Conservation (phyloP, 2,797 vertebrate species). For the Nannoperca australis region DNA sequence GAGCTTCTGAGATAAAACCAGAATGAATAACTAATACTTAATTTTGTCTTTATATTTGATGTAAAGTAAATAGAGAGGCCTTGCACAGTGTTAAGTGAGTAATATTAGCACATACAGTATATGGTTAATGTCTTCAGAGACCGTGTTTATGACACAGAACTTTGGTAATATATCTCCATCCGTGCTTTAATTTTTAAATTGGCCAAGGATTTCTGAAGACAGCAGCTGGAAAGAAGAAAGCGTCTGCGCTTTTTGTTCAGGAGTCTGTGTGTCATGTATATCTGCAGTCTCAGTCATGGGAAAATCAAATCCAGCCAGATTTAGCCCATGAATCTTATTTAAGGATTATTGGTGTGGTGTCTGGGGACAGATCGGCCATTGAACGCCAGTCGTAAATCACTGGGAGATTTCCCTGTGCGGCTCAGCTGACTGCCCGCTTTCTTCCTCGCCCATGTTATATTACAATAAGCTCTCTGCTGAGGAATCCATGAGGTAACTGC, state of each 20-base stretch:
- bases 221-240: constrained; percentile 50
- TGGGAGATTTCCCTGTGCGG: constrained; percentile 59
- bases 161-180: constrained; percentile 21
- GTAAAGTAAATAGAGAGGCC: constrained; percentile 4
- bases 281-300: constrained; percentile 64
- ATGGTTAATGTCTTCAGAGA: constrained; percentile 26
- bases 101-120: background rate
- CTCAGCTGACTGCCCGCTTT: constrained; percentile 56
- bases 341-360: constrained; percentile 72
- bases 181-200: constrained; percentile 52
- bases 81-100: constrained; percentile 1
- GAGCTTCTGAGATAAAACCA: constrained; percentile 9
- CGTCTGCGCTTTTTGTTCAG: constrained; percentile 19
- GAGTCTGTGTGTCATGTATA: constrained; percentile 56
- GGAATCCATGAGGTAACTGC: constrained; percentile 65
- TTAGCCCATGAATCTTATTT: constrained; percentile 78
- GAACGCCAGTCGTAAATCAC: constrained; percentile 75
- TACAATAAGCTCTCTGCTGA: constrained; percentile 63
- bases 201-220: constrained; percentile 41
- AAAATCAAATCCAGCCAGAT: constrained; percentile 75
- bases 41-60: constrained; percentile 21
- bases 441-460: constrained; percentile 60
- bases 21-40: constrained; percentile 5
- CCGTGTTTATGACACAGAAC: constrained; percentile 27
- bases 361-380: constrained; percentile 62